A percentile compares a stretch with the other conserved stretches of the same genome.
Conservation (phyloP, 2,888 invertebrate genomes). For the Thyatira batis region DNA sequence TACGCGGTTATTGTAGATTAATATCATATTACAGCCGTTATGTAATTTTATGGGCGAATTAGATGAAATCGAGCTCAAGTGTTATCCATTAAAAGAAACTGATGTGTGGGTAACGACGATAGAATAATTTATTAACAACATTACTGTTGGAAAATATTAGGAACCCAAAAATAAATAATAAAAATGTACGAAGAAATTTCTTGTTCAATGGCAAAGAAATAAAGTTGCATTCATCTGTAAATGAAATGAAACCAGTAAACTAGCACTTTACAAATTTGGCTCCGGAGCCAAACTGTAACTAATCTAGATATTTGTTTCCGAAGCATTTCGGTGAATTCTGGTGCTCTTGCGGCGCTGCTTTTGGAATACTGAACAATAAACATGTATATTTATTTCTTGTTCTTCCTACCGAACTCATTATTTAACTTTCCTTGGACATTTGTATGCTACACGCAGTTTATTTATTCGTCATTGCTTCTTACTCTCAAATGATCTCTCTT, state of each 20-base stretch:
- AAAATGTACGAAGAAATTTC: neutral
- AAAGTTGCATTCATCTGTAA: neutral
- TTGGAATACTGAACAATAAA: neutral
- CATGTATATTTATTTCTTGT: neutral
- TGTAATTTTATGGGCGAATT: neutral
- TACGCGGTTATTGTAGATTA: constrained; percentile 41
- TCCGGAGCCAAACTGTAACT: neutral
- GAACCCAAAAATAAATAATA: no score
- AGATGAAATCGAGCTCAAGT: neutral
- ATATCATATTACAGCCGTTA: constrained; percentile 26
- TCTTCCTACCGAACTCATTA: no score
- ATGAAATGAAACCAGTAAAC: neutral
- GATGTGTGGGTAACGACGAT: neutral
- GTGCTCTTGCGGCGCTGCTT: neutral
- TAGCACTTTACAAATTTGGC: neutral
- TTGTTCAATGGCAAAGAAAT: neutral
- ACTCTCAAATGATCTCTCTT: no score
- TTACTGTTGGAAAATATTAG: no score
- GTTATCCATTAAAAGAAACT: neutral
- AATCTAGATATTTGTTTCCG: neutral
- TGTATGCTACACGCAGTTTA: no score
- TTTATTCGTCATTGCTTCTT: no score
- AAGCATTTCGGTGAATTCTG: neutral
- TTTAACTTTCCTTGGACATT: no score
- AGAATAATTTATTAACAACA: neutral